Conservation (phyloP, 2,888 invertebrate species). For the Pegoplata infirma region DNA sequence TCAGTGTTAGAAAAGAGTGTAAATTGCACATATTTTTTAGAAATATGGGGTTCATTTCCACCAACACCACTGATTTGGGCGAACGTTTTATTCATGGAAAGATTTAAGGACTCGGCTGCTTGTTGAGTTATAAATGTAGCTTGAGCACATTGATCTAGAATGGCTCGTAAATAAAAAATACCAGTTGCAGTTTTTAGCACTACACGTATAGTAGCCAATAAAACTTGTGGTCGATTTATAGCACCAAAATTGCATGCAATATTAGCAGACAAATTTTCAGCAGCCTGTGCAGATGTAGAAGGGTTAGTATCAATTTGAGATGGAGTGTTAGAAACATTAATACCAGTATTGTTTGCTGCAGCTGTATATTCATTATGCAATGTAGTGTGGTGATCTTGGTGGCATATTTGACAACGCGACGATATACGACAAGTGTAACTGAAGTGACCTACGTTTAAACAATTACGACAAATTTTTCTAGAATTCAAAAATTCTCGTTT, state of each 20-base stretch:
- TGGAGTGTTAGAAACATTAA: too few species aligned
- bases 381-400: slow-evolving; percentile 12
- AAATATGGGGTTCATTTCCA: not conserved
- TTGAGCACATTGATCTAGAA: slow-evolving; percentile 45
- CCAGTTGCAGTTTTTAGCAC: slow-evolving; percentile 11
- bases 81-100: slow-evolving; percentile 9
- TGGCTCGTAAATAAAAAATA: slow-evolving; percentile 14
- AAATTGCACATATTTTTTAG: slow-evolving; percentile 20
- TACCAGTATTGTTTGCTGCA: not conserved
- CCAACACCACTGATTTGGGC: slow-evolving; percentile 40
- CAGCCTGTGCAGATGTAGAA: not conserved
- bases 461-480: slow-evolving; percentile 36
- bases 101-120: slow-evolving; percentile 19
- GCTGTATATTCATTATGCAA: slow-evolving; percentile 4
- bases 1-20: slow-evolving; percentile 17
- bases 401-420: slow-evolving; percentile 15
- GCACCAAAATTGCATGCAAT: not conserved
- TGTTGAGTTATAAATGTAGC: slow-evolving; percentile 40
- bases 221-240: slow-evolving; percentile 1
- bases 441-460: slow-evolving; percentile 33
- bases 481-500: too few species aligned
- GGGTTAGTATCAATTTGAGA: not conserved
- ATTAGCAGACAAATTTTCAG: not conserved
- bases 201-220: slow-evolving; percentile 31
- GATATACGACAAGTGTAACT: slow-evolving; percentile 6